Conservation (phyloP, 2,113 vertebrate genomes). For the Geothlypis trichas region DNA sequence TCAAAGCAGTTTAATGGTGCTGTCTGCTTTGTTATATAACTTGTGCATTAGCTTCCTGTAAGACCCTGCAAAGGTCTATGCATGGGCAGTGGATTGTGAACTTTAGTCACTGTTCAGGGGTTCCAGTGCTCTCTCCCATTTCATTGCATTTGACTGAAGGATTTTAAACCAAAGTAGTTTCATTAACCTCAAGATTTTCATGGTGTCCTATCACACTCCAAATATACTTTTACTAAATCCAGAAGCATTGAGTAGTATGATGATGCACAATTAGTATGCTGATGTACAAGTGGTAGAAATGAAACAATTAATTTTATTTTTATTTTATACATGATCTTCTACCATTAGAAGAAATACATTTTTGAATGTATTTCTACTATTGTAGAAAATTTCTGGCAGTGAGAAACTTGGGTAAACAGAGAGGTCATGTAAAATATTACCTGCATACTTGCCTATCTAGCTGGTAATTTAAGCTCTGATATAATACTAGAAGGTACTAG, state of each 20-base stretch:
- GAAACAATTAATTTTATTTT: background rate
- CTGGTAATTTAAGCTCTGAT: background rate
- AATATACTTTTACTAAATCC: background rate
- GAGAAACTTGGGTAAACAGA: background rate
- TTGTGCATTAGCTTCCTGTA: background rate
- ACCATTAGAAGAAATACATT: too few species aligned
- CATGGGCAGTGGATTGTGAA: background rate
- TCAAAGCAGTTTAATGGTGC: background rate
- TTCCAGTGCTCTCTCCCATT: background rate
- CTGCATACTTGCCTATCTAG: background rate
- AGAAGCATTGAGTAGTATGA: background rate
- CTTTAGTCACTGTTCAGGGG: background rate
- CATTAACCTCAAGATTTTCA: background rate
- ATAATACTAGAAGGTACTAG: background rate
- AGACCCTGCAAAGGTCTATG: background rate
- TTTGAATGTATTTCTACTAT: background rate
- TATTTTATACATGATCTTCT: background rate
- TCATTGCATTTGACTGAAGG: background rate
- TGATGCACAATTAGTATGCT: background rate
- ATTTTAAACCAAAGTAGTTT: background rate
- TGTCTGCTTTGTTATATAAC: background rate
- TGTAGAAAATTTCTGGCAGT: background rate
- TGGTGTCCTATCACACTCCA: background rate
- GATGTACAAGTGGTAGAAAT: background rate
- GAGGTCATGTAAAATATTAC: background rate